phyloP scores from a whole-genome alignment of 1,140 invertebrate genomes.

The Aplysia californica region DNA sequence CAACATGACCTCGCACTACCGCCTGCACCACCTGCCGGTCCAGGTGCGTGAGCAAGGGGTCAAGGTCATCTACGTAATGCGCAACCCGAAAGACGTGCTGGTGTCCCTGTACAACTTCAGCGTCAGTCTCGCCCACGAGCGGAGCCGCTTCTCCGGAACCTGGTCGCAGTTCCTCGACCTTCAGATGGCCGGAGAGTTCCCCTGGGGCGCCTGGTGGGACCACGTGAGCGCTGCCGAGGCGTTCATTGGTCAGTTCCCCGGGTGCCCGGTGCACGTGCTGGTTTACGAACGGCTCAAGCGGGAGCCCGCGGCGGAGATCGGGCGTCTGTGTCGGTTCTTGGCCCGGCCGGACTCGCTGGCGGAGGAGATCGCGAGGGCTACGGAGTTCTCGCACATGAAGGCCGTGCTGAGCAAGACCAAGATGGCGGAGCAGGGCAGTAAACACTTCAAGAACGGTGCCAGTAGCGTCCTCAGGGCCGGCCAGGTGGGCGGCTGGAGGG shows the following conservation, averaged over 20 bases:
- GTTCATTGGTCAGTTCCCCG: neutral
- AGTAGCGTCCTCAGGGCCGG: conserved; percentile 4
- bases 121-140: neutral
- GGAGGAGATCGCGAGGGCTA: neutral
- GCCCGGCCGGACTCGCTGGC: neutral
- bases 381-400: conserved; percentile 1
- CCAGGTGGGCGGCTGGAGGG: conserved; percentile 41
- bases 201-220: neutral
- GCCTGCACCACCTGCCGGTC: conserved; percentile 30
- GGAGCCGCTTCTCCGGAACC: neutral
- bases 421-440: neutral
- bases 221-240: neutral
- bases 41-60: conserved; percentile 26
- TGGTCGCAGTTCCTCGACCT: conserved; percentile 6
- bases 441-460: neutral
- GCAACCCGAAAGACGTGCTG: conserved; percentile 48
- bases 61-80: conserved; percentile 38
- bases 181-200: conserved; percentile 1
- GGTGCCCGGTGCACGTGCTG: neutral
- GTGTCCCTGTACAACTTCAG: conserved; percentile 40
- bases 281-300: neutral
- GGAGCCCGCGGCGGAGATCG: neutral
- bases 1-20: conserved; percentile 35
- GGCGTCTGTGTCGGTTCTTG: neutral
- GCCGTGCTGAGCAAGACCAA: neutral